These are phyloP conservation scores for Hybos culiciformis DNA, from an alignment of 2,888 invertebrate genomes.

Conservation along the genomic window DNA sequence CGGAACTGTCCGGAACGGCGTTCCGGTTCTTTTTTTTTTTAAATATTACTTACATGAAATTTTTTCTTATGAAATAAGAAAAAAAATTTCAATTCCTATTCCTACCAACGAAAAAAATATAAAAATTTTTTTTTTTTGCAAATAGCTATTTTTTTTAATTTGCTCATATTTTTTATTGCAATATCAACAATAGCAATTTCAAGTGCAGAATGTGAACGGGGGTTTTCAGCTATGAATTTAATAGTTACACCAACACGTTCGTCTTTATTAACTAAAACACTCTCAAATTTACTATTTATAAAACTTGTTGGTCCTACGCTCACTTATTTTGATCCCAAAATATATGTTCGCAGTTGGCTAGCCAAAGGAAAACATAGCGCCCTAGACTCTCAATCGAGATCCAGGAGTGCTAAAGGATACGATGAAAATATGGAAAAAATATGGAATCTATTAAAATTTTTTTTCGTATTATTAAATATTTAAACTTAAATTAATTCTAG, in stretches of 20 bases:
- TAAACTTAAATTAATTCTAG: neutral
- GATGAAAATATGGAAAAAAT: neutral
- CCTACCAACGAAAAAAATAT: no score
- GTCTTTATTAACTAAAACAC: neutral
- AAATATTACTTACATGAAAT: no score
- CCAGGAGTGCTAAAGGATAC: neutral
- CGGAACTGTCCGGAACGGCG: no score
- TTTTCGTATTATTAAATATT: neutral
- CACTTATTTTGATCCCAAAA: neutral
- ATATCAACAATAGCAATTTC: neutral
- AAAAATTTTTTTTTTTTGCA: no score
- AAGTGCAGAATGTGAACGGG: neutral
- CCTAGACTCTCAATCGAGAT: neutral
- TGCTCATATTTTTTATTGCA: no score
- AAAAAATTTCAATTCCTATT: no score
- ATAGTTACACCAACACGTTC: neutral
- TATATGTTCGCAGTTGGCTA: neutral
- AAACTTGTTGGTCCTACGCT: neutral
- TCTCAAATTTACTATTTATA: neutral
- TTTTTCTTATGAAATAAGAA: no score
- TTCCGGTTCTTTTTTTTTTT: no score
- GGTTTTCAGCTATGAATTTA: neutral
- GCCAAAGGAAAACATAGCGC: neutral
- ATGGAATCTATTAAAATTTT: neutral
- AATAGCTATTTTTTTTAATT: no score